Evolutionary conservation across 2,113 vertebrate species (phyloP).

Genomic region (Synchiropus splendidus): DNA sequence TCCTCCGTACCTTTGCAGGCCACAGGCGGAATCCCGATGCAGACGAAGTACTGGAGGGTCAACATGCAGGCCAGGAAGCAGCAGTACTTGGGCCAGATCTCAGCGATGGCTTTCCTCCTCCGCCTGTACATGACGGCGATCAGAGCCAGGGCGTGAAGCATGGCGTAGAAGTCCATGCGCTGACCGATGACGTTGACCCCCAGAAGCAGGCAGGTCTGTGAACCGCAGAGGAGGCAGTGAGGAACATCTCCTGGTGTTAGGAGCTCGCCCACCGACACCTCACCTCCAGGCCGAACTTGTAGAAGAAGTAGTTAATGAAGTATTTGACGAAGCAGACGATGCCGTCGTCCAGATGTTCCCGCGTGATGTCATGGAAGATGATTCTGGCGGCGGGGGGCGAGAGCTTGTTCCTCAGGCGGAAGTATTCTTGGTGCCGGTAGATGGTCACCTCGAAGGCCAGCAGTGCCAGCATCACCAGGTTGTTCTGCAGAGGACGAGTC

Average conservation of each 20-base stretch:
- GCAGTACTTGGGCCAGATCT: conserved; percentile 97
- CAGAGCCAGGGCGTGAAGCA: conserved; percentile 88
- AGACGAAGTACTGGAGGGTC: conserved; percentile 88
- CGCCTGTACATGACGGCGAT: conserved; percentile 84
- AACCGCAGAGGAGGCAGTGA: neutral
- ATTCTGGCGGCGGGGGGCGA: conserved; percentile 78
- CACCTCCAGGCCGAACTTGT: conserved; percentile 98
- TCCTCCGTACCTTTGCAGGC: conserved; percentile 79
- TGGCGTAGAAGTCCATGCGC: conserved; percentile 95
- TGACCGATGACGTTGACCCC: conserved; percentile 93
- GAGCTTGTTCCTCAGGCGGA: conserved; percentile 84
- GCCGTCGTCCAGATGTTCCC: conserved; percentile 87
- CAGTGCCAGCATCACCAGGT: conserved; percentile 87
- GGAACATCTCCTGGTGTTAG: neutral
- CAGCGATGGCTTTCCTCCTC: conserved; percentile 89
- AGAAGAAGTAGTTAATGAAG: conserved; percentile 98
- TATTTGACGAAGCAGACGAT: conserved; percentile 88
- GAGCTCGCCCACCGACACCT: neutral
- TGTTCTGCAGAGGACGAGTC: conserved; percentile 67
- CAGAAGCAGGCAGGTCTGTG: conserved; percentile 88
- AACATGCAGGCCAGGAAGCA: conserved; percentile 89
- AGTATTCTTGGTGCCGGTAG: conserved; percentile 91
- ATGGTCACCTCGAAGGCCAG: conserved; percentile 92
- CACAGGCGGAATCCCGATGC: conserved; percentile 93
- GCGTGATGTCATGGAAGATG: conserved; percentile 91